Evolutionary conservation across 2,797 vertebrate species (phyloP), one percentile per base, ranked within the genome.

Genomic region (Periparus ater): DNA sequence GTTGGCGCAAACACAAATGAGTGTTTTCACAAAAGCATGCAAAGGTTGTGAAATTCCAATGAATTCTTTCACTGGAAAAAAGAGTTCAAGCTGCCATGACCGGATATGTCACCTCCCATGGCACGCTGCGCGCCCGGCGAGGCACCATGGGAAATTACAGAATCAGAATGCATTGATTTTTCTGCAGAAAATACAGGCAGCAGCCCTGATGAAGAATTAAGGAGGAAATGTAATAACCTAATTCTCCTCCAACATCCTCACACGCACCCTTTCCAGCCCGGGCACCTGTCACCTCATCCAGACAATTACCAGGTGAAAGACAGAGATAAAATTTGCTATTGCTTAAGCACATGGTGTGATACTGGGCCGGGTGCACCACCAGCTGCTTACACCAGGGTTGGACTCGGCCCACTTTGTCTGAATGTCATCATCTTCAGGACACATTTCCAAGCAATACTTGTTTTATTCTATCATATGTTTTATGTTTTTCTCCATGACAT

Each of bases 111-210:
- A 99, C 98, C 98, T 99, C 98, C 97, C 97, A 97, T 70, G 95
- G 97, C 98, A 96, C 97, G 76, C 96, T 89, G 97, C 96, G 95
- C 97, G 96, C 96, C 93, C 85, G 97, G 98, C 96, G 96, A 97
- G 96, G 98, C 98, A 99, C 98, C 99, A 94, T 98, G 99, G 99
- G 99, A 99, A 99, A 99, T 99, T 98, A 99, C 97, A 95, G 98
- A 98, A 98, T 98, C 98, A 98, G 98, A 99, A 98, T 96, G 97
- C 98, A 99, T 99, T 98, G 99, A 99, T 99, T 99, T 97, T 99
- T 96, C 96, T 53, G 94, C 77, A 97, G 97, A 97, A 97, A 97
- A 98, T 96, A 93, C 95, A 96, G 95, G 98, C 97, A 7, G 97
- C 97, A 96, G 97, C 97, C 96, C 98, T 96, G 97, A 98, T 97